A percentile compares a stretch with the other conserved stretches of the same genome.
These are phyloP conservation scores for Gallinago nigripennis DNA, from an alignment of 2,797 vertebrate genomes.

Conservation along the genomic window DNA sequence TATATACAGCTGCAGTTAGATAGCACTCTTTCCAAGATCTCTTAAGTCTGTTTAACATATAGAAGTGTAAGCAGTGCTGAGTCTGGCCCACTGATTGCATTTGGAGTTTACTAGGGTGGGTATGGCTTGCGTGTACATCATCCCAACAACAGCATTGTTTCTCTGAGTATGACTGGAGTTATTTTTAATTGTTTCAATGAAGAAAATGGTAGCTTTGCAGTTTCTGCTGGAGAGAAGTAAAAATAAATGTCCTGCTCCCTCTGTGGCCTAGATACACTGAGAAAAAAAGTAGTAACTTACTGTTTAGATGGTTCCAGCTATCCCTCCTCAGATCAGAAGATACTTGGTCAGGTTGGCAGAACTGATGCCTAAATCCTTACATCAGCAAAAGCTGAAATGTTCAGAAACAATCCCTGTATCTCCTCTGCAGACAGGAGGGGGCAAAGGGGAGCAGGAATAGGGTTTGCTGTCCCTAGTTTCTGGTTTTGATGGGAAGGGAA, in stretches of 20 bases:
- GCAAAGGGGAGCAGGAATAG: neutral
- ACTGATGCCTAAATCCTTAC: neutral
- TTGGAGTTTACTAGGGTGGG: neutral
- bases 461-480: neutral
- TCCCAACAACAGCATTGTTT: neutral
- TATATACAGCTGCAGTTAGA: neutral
- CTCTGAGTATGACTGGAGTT: neutral
- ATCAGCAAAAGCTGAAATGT: accelerated
- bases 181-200: neutral
- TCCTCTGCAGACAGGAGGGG: neutral
- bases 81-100: neutral
- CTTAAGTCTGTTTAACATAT: neutral
- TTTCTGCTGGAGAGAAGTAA: slow-evolving; percentile 1
- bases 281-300: neutral
- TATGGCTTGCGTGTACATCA: neutral
- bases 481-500: neutral
- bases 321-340: neutral
- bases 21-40: neutral
- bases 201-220: neutral
- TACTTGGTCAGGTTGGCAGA: neutral
- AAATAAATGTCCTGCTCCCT: neutral
- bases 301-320: neutral
- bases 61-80: neutral
- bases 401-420: neutral
- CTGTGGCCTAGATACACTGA: neutral